Base-by-base conservation (phyloP, 2,888 invertebrate genomes). In the Clusia tigrina region DNA sequence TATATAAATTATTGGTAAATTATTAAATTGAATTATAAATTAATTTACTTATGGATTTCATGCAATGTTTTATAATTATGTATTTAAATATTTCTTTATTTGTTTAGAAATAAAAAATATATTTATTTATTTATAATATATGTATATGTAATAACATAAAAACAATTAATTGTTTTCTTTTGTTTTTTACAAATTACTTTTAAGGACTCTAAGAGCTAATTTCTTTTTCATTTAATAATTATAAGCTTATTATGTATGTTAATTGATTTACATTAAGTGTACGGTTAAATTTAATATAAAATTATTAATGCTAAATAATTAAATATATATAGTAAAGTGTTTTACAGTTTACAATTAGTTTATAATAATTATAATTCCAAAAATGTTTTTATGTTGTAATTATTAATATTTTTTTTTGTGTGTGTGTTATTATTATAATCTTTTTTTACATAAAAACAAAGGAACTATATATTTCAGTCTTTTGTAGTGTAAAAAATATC, bases 381-480 rank as follows among this genome's bases (percentile, higher is more conserved):
- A 77, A 71, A 74, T 79, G 78, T 78, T 78, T 78, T 76, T 79
- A 79, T 74, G 79, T 71, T 26, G 46, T 54, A 24, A 2, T 54
- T 25, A 37, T 53, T 62, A 22, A 64, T 46, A 58, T 15, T 42
- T 58, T 66, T 60, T 17, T 24, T 48, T 22, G 3, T 46, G 46
- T 56, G 25, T 58, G 15, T 58, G 53, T 51, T 48, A 25, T 62
- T 69, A 68, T 74, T 74, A 54, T 58, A 22, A 63, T 53, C 32
- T 68, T 69, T 69, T 81, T 81, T 74, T 82, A 82, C 81, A 82
- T 83, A 82, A 83, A 83, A 83, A 83, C 83, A 83, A 83, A 83
- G 83, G 83, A 83, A 83, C 83, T 83, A 83, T 83, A 82, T 82
- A 79, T 83, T 81, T 83, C 83, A 83, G 83, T 83, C 83, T 83